A percentile compares a stretch with the other conserved stretches of the same genome.
phyloP scores from a whole-genome alignment of 2,113 vertebrate species.

The Anhinga rufa region DNA sequence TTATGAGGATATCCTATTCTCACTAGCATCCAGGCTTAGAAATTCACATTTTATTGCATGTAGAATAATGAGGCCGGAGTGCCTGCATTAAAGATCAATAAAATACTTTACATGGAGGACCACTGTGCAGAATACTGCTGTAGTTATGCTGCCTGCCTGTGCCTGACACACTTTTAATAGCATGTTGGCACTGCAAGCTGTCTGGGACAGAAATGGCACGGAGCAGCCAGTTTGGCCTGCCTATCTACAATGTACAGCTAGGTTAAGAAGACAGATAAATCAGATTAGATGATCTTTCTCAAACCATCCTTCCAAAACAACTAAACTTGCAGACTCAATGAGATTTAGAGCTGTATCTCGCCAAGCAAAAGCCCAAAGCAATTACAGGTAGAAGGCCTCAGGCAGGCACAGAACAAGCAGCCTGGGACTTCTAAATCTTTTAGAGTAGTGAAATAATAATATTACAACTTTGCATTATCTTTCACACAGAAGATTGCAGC shows the following conservation, averaged over 20 bases:
- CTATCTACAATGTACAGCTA: background rate
- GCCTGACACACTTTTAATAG: background rate
- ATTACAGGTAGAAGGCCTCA: conserved; percentile 61
- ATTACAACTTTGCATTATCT: conserved; percentile 37
- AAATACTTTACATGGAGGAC: background rate
- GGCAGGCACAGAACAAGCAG: conserved; percentile 42
- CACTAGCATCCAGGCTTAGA: background rate
- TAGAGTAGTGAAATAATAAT: conserved; percentile 26
- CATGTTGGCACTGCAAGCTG: background rate
- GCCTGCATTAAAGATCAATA: conserved; percentile 42
- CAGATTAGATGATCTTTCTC: background rate
- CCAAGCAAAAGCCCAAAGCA: conserved; percentile 63
- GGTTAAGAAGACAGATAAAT: conserved; percentile 9
- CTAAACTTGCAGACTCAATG: background rate
- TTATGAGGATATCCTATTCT: conserved; percentile 21
- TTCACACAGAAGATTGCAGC: background rate
- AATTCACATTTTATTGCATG: background rate
- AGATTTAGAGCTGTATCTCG: conserved; percentile 26
- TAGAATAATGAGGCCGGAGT: conserved; percentile 37
- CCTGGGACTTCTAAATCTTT: conserved; percentile 58
- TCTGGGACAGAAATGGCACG: background rate
- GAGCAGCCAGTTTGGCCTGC: background rate
- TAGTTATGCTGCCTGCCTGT: background rate
- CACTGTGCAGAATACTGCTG: background rate
- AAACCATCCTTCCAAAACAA: conserved; percentile 21